These are phyloP conservation scores for Bruchidius siliquastri DNA, from an alignment of 2,888 invertebrate genomes.

Conservation along the genomic window DNA sequence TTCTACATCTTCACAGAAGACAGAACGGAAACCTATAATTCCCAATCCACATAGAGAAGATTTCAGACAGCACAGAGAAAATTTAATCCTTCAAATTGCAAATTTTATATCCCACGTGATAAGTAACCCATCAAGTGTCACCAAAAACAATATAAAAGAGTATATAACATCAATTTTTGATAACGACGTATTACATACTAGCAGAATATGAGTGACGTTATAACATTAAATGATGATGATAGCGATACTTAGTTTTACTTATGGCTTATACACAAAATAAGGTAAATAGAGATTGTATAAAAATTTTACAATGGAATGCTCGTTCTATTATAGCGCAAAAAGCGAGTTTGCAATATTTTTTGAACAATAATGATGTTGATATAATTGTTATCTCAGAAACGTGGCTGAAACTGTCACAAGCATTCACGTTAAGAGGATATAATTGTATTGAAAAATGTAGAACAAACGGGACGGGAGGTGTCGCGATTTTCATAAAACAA, in stretches of 20 bases:
- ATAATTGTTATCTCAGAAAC: constrained; percentile 1
- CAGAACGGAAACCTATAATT: not conserved
- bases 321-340: not conserved
- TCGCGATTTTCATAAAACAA: not conserved
- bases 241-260: too few relatives aligned
- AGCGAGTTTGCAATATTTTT: not conserved
- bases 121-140: not conserved
- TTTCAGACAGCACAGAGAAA: not conserved
- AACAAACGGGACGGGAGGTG: not conserved
- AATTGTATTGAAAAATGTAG: constrained; percentile 1
- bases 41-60: not conserved
- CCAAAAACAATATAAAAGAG: too few relatives aligned
- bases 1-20: not conserved
- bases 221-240: too few relatives aligned
- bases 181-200: too few relatives aligned
- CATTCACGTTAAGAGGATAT: not conserved
- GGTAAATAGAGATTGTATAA: not conserved
- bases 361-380: not conserved
- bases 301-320: not conserved
- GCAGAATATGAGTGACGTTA: too few relatives aligned
- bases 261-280: not conserved
- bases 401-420: not conserved
- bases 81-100: constrained; percentile 1
- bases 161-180: too few relatives aligned
- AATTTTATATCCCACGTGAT: not conserved